A percentile compares a stretch with the other conserved stretches of the same genome.
Conservation (phyloP, 2,888 invertebrate genomes). For the Heliconius charithonia region DNA sequence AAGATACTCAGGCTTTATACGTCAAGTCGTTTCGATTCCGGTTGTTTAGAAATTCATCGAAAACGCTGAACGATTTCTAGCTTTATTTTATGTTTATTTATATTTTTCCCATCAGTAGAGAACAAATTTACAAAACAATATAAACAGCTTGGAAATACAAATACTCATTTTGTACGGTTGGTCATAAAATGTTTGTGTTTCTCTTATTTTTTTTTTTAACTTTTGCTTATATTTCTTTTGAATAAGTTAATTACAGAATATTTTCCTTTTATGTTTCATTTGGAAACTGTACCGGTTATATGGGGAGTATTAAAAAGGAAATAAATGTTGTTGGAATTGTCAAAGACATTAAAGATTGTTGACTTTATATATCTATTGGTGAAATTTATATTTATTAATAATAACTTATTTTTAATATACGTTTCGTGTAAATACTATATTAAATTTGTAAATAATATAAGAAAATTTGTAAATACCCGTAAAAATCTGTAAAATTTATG, state of each 20-base stretch:
- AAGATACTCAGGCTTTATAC: constrained; percentile 40
- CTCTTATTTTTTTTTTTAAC: neutral
- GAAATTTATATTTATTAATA: neutral
- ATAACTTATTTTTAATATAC: neutral
- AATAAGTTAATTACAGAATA: neutral
- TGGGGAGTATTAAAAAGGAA: neutral
- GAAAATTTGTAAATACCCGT: constrained; percentile 40
- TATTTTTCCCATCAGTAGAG: constrained; percentile 27
- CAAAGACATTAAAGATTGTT: constrained; percentile 35
- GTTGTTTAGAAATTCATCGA: constrained; percentile 39
- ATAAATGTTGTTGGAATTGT: constrained; percentile 34
- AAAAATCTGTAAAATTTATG: constrained; percentile 32
- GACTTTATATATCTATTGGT: neutral
- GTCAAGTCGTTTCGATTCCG: constrained; percentile 25
- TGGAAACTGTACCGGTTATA: neutral
- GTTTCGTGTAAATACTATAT: constrained; percentile 39
- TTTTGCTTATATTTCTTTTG: neutral
- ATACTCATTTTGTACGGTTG: neutral
- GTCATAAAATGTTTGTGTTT: neutral
- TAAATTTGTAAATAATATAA: constrained; percentile 41
- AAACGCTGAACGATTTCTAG: constrained; percentile 27
- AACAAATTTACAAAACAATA: constrained; percentile 32
- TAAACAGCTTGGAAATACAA: constrained; percentile 32
- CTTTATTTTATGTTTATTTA: constrained; percentile 37
- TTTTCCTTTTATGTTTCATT: neutral